These are phyloP conservation scores for Centrocercus urophasianus DNA, from an alignment of 2,113 vertebrate species.

Conservation along the genomic window DNA sequence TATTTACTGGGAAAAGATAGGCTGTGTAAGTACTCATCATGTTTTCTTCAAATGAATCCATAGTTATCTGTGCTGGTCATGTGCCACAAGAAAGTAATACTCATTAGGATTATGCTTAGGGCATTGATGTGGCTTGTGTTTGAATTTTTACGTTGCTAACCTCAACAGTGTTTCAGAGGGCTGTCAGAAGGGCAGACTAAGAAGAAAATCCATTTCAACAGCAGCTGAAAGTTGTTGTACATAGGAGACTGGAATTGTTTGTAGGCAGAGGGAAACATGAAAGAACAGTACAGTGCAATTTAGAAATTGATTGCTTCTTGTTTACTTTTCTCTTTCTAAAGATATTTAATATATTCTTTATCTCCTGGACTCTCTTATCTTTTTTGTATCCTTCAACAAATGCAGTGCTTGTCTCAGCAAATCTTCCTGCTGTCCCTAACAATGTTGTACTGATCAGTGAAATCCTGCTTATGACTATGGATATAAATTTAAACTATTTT, in stretches of 20 bases:
- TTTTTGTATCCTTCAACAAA: neutral
- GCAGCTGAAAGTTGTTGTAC: neutral
- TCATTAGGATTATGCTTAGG: neutral
- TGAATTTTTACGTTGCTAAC: neutral
- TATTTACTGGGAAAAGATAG: neutral
- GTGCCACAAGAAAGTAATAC: neutral
- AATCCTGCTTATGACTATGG: neutral
- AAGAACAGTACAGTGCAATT: neutral
- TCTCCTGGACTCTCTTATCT: neutral
- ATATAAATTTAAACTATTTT: neutral
- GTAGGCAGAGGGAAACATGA: neutral
- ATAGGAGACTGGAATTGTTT: neutral
- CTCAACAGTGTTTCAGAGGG: neutral
- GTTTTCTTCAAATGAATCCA: neutral
- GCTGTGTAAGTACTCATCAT: accelerated
- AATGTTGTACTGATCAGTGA: neutral
- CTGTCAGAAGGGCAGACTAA: neutral
- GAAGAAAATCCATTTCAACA: neutral
- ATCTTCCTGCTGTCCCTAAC: neutral
- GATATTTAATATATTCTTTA: neutral
- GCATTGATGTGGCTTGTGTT: neutral
- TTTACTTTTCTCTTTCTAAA: neutral
- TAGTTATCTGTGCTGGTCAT: neutral
- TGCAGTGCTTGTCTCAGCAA: neutral
- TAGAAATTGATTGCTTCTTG: neutral